A percentile compares a stretch with the other conserved stretches of the same genome.
These are phyloP conservation scores for Cinara cedri DNA, from an alignment of 2,888 invertebrate species.

Conservation along the genomic window DNA sequence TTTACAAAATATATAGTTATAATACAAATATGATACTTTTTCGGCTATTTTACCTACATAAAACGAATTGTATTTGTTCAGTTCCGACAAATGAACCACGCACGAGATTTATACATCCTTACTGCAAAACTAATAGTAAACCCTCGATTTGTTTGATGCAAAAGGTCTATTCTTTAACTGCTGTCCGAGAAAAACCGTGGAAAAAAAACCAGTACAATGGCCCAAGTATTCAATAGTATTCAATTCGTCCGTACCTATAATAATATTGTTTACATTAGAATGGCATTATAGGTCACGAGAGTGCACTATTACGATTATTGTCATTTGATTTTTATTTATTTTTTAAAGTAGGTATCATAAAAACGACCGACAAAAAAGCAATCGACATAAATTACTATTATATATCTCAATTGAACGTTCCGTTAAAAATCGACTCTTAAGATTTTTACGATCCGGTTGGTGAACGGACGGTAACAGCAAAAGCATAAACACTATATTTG, in stretches of 20 bases:
- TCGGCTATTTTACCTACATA: too few relatives aligned
- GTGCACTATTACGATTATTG: neutral
- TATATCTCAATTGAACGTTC: constrained; percentile 3
- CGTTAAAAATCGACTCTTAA: neutral
- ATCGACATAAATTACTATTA: neutral
- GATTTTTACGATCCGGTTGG: constrained; percentile 31
- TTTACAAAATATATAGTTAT: too few relatives aligned
- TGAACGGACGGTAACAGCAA: constrained; percentile 6
- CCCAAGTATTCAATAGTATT: neutral
- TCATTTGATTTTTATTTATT: constrained; percentile 16
- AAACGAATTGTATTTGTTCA: too few relatives aligned
- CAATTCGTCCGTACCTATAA: neutral
- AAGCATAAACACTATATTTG: neutral
- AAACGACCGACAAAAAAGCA: neutral
- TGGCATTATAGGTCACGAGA: neutral
- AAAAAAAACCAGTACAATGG: neutral
- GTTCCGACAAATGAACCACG: too few relatives aligned
- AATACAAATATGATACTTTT: too few relatives aligned
- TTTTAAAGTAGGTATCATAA: neutral
- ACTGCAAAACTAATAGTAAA: too few relatives aligned
- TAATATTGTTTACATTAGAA: constrained; percentile 2
- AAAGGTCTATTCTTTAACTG: too few relatives aligned
- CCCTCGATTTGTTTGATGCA: too few relatives aligned
- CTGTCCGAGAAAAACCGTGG: too few relatives aligned
- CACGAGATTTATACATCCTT: too few relatives aligned